These are phyloP conservation scores for Drosophila malerkotliana DNA, from an alignment of 1,140 invertebrate species.

Conservation along the genomic window DNA sequence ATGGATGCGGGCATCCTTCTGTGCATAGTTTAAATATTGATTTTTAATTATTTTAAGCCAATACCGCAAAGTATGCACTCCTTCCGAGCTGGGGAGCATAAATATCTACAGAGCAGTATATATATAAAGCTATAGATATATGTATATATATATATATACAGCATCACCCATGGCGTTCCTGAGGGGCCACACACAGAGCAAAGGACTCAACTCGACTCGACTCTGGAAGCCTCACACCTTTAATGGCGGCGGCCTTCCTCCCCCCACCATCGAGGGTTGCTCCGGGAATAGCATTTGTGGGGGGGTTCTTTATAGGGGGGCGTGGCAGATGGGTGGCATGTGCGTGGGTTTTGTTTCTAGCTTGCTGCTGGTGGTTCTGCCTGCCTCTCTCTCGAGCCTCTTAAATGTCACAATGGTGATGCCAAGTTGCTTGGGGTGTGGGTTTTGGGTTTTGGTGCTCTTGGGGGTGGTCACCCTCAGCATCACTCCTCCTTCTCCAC, in stretches of 20 bases:
- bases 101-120: conserved; percentile 24
- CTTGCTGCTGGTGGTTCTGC: conserved; percentile 34
- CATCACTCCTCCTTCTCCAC: conserved; percentile 5
- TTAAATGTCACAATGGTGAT: conserved; percentile 79
- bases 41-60: conserved; percentile 82
- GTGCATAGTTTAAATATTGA: conserved; percentile 78
- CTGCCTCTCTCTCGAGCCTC: conserved; percentile 63
- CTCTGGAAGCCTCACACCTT: conserved; percentile 53
- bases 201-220: conserved; percentile 46
- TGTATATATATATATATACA: conserved; percentile 32
- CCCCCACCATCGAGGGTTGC: conserved; percentile 57
- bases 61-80: conserved; percentile 71
- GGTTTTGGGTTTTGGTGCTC: conserved; percentile 41
- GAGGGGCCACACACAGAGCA: conserved; percentile 57
- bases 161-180: conserved; percentile 42
- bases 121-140: conserved; percentile 33
- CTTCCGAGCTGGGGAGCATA: conserved; percentile 31
- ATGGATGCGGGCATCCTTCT: neutral
- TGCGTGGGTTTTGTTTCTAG: conserved; percentile 73
- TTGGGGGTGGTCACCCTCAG: conserved; percentile 23
- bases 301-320: conserved; percentile 2
- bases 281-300: conserved; percentile 51
- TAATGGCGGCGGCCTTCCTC: conserved; percentile 21
- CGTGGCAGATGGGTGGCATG: conserved; percentile 6
- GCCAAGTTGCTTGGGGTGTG: conserved; percentile 63